These are phyloP conservation scores for Trichogramma pretiosum DNA, from an alignment of 1,140 invertebrate genomes.

Conservation along the genomic window DNA sequence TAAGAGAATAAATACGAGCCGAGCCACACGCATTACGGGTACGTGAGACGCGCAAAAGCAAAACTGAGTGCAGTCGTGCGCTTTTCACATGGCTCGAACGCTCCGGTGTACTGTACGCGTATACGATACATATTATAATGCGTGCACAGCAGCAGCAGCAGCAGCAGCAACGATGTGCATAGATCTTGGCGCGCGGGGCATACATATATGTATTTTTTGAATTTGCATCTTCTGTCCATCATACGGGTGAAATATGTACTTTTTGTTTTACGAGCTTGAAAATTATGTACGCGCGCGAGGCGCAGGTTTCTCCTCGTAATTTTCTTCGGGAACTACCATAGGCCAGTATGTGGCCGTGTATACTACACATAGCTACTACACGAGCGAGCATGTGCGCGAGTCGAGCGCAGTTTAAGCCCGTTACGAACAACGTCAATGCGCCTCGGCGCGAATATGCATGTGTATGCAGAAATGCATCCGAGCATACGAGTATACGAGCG, in stretches of 20 bases:
- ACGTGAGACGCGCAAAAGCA: neutral
- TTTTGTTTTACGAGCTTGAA: slow-evolving; percentile 1
- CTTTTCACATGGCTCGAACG: too few relatives aligned
- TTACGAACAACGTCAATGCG: neutral
- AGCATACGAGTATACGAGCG: too few relatives aligned
- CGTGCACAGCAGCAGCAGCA: neutral
- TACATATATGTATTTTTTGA: slow-evolving; percentile 9
- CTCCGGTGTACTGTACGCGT: neutral
- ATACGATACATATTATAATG: neutral
- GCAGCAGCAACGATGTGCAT: too few relatives aligned
- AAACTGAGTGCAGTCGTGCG: neutral
- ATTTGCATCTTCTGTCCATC: slow-evolving; percentile 7
- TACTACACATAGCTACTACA: too few relatives aligned
- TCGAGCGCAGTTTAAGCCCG: too few relatives aligned
- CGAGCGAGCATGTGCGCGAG: too few relatives aligned
- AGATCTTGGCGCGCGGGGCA: too few relatives aligned
- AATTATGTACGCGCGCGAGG: slow-evolving; percentile 1
- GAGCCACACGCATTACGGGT: too few relatives aligned
- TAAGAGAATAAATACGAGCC: slow-evolving; percentile 1
- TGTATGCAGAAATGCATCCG: too few relatives aligned
- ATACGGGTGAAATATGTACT: slow-evolving; percentile 9
- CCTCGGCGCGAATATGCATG: neutral
- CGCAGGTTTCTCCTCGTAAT: neutral
- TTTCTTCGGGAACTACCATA: too few relatives aligned
- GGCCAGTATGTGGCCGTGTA: neutral